Conservation (phyloP, 2,113 vertebrate species). For the Eubucco bourcierii region DNA sequence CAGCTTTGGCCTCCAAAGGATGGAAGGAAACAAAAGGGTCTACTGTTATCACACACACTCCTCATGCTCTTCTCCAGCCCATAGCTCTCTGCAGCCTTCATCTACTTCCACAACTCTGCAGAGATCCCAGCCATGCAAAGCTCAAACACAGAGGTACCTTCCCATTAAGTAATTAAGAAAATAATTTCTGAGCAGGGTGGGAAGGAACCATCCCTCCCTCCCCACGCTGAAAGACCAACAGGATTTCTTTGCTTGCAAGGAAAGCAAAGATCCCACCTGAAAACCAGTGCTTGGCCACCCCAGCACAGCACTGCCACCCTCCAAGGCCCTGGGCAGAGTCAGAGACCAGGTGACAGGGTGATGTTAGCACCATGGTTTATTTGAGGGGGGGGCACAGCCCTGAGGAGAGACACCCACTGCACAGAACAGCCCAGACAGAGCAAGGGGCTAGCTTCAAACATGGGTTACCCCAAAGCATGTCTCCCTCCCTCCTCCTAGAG, state of each 20-base stretch:
- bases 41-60: rapidly evolving
- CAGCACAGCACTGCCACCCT: neutral
- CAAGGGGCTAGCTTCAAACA: neutral
- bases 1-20: neutral
- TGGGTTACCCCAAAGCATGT: neutral
- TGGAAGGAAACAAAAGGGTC: neutral
- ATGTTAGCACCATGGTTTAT: slow-evolving; percentile 52
- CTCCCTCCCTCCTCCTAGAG: neutral
- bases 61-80: neutral
- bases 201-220: no score
- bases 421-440: neutral
- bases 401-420: neutral
- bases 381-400: neutral
- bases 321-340: neutral
- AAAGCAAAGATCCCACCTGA: neutral
- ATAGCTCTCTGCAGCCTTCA: rapidly evolving
- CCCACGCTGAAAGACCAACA: neutral
- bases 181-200: rapidly evolving
- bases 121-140: rapidly evolving
- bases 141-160: neutral
- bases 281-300: neutral
- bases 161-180: neutral
- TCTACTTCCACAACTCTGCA: neutral
- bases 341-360: neutral
- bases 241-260: neutral